Conservation (phyloP, 1,140 invertebrate genomes). For the Drosophila pallidifrons region DNA sequence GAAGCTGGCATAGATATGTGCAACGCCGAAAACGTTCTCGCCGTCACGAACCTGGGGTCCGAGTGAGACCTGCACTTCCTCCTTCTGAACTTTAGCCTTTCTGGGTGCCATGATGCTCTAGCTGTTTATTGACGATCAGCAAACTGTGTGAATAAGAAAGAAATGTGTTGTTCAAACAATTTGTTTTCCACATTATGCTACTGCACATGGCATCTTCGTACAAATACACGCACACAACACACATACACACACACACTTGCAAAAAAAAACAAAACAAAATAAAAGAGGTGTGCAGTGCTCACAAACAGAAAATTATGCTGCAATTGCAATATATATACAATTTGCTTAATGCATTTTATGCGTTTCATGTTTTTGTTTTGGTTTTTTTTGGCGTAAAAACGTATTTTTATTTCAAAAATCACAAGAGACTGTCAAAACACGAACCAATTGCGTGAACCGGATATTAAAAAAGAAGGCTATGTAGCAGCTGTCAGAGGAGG, state of each 20-base stretch:
- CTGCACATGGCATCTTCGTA: constrained; percentile 40
- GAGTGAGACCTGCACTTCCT: constrained; percentile 97
- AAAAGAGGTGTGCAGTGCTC: constrained; percentile 29
- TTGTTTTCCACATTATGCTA: background rate
- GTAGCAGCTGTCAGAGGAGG: constrained; percentile 47
- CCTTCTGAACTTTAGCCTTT: constrained; percentile 98
- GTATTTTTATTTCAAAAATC: constrained; percentile 44
- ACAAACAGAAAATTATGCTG: constrained; percentile 28
- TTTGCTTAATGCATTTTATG: background rate
- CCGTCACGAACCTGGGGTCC: constrained; percentile 99
- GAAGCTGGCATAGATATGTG: constrained; percentile 99
- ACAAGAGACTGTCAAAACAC: constrained; percentile 46
- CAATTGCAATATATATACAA: background rate
- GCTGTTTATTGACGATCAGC: constrained; percentile 50
- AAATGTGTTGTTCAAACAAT: constrained; percentile 15
- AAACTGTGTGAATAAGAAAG: constrained; percentile 49
- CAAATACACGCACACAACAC: constrained; percentile 21
- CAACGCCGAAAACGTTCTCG: constrained; percentile 99
- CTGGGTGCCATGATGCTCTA: constrained; percentile 94
- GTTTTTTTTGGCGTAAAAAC: constrained; percentile 50
- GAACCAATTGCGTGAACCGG: constrained; percentile 76
- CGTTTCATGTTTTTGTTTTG: constrained; percentile 42
- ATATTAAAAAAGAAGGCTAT: constrained; percentile 75
- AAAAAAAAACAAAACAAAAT: constrained; percentile 45
- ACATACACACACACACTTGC: constrained; percentile 29